These are phyloP conservation scores for Varanus komodoensis DNA, from an alignment of 2,113 vertebrate genomes.

Conservation along the genomic window DNA sequence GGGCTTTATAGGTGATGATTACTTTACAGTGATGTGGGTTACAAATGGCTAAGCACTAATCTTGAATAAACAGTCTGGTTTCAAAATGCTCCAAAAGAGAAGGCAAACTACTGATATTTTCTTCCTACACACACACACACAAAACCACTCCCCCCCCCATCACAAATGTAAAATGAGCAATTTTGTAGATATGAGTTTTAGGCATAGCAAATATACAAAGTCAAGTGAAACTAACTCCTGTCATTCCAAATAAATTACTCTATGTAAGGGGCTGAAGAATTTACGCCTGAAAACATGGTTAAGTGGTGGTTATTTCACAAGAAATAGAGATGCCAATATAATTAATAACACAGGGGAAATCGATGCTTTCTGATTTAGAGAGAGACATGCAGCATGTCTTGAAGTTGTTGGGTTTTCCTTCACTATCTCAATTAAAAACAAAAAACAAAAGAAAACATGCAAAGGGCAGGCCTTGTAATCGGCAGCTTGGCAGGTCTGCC, in stretches of 20 bases:
- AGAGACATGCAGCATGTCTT: slow-evolving; percentile 8
- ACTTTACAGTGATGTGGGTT: not conserved
- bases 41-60: not conserved
- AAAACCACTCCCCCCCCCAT: not conserved
- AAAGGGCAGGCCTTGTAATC: slow-evolving; percentile 35
- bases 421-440: not conserved
- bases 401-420: accelerated
- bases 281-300: slow-evolving; percentile 21
- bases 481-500: slow-evolving; percentile 25
- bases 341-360: accelerated
- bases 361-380: slow-evolving; percentile 25
- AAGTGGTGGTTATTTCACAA: not conserved
- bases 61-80: not conserved
- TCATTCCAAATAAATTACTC: slow-evolving; percentile 10
- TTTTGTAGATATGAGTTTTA: not conserved
- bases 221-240: accelerated
- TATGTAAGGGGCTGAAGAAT: slow-evolving; percentile 6
- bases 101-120: not conserved
- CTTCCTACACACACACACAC: no score
- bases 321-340: not conserved
- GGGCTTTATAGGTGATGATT: not conserved
- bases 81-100: not conserved
- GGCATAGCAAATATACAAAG: slow-evolving; percentile 12
- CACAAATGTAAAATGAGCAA: not conserved
- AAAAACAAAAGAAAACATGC: not conserved